Percentiles rank a stretch among this genome's conserved stretches.
Conservation (phyloP, 2,113 vertebrate genomes). For the Paramormyrops kingsleyae region DNA sequence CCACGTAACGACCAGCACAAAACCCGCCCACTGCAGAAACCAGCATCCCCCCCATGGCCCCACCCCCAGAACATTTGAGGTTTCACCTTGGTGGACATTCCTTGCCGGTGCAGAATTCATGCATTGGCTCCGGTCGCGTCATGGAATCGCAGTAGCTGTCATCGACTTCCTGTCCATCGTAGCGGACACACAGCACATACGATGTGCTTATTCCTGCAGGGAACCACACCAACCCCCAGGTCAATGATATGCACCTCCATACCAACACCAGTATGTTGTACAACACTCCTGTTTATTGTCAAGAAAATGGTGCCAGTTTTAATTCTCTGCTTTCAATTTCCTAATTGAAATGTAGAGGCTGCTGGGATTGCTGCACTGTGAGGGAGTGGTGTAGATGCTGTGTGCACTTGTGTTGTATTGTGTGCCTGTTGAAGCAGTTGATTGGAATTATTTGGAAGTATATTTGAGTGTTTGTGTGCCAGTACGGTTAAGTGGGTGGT, state of each 20-base stretch:
- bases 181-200: conserved; percentile 72
- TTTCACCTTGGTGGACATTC: conserved; percentile 77
- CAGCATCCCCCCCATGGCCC: neutral
- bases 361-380: too few relatives aligned
- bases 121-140: conserved; percentile 74
- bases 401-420: too few relatives aligned
- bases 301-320: neutral
- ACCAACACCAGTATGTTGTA: neutral
- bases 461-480: too few relatives aligned
- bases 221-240: neutral
- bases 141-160: conserved; percentile 74
- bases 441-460: too few relatives aligned
- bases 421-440: too few relatives aligned
- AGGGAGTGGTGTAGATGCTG: too few relatives aligned
- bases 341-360: neutral
- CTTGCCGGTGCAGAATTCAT: conserved; percentile 77
- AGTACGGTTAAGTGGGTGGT: too few relatives aligned
- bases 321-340: neutral
- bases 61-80: neutral
- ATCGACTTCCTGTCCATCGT: conserved; percentile 75
- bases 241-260: neutral
- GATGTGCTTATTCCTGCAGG: conserved; percentile 69
- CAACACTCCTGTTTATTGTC: neutral
- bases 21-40: neutral
- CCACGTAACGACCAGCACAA: neutral